Base-by-base conservation (phyloP, 2,888 invertebrate genomes). In the Cylloceria caligata region DNA sequence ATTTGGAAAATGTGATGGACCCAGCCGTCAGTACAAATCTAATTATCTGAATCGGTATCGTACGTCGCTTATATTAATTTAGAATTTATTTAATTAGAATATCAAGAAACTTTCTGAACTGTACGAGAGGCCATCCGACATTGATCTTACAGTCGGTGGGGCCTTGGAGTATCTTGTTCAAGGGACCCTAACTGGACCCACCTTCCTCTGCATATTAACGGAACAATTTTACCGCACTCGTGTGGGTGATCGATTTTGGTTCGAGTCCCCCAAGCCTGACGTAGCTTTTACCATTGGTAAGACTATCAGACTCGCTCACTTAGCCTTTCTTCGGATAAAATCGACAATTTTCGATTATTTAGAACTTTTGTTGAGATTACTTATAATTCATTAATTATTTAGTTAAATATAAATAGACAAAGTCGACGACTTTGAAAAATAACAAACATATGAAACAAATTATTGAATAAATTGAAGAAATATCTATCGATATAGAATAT, bases 211-310 rank as follows among this genome's bases (percentile, higher is more conserved):
- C 90, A 96, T 98, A 85, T 93, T 98, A 3, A 96, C 96, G 0
- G 97, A 97, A 90, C 98, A 98, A 93, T 98, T 98, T 93, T 96
- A 95, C 90, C 94, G 97, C 84, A 96, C 98, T 0, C 95, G 98
- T 87, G 96, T 95, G 7, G 97, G 97, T 0, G 98, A 98, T 93
- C 94, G 98, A 81, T 98, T 95, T 93, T 98, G 97, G 95, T 98
- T 95, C 88, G 97, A 97, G 92, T 95, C 95, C 86, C 95, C 95
- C 3, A 94, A 95, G 80, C 94, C 95, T 55, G 92, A 94, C 1
- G 93, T 93, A 45, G 95, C 95, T 34, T 96, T 97, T 87, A 96
- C 96, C 2, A 93, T 94, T 88, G 95, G 96, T 95, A 88, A 86
- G 86, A 72, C n/a, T n/a, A n/a, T n/a, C n/a, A n/a, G n/a, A n/a